These are phyloP conservation scores for Lottia gigantea DNA, from an alignment of 2,888 invertebrate species.

Conservation along the genomic window DNA sequence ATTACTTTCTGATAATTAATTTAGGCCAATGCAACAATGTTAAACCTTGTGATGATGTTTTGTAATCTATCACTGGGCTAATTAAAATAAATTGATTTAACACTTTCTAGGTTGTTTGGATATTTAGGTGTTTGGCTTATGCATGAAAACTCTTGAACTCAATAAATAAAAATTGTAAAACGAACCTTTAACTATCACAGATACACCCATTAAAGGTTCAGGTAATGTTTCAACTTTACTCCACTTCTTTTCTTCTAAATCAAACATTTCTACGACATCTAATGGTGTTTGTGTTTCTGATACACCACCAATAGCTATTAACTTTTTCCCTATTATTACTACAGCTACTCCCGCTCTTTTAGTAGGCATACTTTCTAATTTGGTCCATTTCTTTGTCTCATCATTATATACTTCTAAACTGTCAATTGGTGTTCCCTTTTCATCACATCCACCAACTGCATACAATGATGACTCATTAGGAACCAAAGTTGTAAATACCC, in stretches of 20 bases:
- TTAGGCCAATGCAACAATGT: too few relatives aligned
- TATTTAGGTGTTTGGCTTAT: too few relatives aligned
- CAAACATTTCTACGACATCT: conserved; percentile 60
- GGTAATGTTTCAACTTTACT: conserved; percentile 45
- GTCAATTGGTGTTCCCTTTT: conserved; percentile 60
- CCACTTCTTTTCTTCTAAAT: conserved; percentile 58
- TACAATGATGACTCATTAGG: conserved; percentile 53
- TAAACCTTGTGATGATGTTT: too few relatives aligned
- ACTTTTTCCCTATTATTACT: conserved; percentile 52
- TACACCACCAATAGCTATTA: conserved; percentile 62
- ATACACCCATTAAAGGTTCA: conserved; percentile 58
- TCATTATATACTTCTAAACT: conserved; percentile 56
- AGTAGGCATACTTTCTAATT: conserved; percentile 57
- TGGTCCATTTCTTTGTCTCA: conserved; percentile 49
- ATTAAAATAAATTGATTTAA: too few relatives aligned
- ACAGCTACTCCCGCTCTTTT: conserved; percentile 60
- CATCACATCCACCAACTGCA: conserved; percentile 65
- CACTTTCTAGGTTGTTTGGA: too few relatives aligned
- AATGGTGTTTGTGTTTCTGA: conserved; percentile 58
- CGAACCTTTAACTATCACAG: conserved; percentile 56
- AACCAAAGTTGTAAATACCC: conserved; percentile 61
- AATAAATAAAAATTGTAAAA: background rate
- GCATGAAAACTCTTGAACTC: background rate
- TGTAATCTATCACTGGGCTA: too few relatives aligned
- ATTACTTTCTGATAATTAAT: too few relatives aligned